Evolutionary conservation across 2,888 invertebrate genomes (phyloP), one percentile per base, ranked within the genome.

Genomic region (Polyploca ridens): DNA sequence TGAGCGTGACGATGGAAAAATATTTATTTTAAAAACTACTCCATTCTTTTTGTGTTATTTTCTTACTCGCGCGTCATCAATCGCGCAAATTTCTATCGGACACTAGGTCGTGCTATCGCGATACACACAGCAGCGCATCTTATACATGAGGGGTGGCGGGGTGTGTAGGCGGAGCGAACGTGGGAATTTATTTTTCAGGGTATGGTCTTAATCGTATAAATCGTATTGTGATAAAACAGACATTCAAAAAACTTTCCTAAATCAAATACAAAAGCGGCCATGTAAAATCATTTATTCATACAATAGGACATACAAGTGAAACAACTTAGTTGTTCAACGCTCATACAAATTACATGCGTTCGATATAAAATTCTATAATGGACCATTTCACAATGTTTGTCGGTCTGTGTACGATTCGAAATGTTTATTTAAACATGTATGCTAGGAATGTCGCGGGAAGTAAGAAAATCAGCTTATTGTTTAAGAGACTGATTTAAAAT

Each of bases 321-420:
- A 60, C 13, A 44, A 64, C 62, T 65, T 59, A 61, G 60, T 62
- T 60, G 19, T 64, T 61, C 41, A 19, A 7, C 10, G 54, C 19
- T 19, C 19, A 54, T 54, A 54, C 54, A 54, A 54, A 54, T 19
- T 54, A 19, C 54, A 54, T 54, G 16, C 49, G 7, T 59, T 59
- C 14, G 4, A 33, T 65, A 63, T 64, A 63, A 62, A 58, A 66
- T 63, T 62, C 41, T 67, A 44, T 58, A 58, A 69, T 69, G 57
- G 62, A 62, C 57, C 64, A 63, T 63, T 70, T 65, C 68, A 67
- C 62, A 64, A 72, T 58, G 60, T 49, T 68, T 64, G 64, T 62
- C 46, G 64, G 66, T 71, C 65, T 63, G 59, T 58, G 10, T 44
- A 58, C 63, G 54, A 64, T 64, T 62, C 54, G 35, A 16, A 19